Percentiles rank a stretch among this genome's conserved stretches.
These are phyloP conservation scores for Ypsolopha scabrella DNA, from an alignment of 2,888 invertebrate species.

Conservation along the genomic window DNA sequence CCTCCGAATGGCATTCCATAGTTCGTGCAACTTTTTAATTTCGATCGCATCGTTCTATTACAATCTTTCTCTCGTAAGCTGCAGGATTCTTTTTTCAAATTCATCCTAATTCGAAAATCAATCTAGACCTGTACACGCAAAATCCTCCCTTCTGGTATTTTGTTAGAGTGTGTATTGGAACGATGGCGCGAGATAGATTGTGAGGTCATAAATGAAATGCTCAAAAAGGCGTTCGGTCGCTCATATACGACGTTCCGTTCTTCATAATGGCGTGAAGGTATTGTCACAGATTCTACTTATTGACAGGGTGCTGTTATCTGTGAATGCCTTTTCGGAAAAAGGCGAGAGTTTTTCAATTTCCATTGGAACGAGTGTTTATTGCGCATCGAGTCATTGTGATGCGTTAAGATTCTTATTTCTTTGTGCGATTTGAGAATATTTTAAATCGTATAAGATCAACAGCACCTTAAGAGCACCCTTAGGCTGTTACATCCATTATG, in stretches of 20 bases:
- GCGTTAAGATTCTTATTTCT: not conserved
- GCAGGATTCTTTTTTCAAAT: not conserved
- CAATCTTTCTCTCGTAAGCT: conserved; percentile 6
- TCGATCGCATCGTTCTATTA: conserved; percentile 11
- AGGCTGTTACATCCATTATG: too few relatives aligned
- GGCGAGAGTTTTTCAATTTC: conserved; percentile 14
- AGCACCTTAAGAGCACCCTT: too few relatives aligned
- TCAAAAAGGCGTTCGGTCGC: conserved; percentile 34
- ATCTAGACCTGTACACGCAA: not conserved
- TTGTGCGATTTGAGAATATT: not conserved
- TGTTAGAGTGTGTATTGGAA: conserved; percentile 22
- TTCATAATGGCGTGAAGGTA: conserved; percentile 47
- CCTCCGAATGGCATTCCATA: conserved; percentile 33
- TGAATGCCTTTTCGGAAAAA: conserved; percentile 48
- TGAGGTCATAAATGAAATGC: conserved; percentile 27
- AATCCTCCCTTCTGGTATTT: not conserved
- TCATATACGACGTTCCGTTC: conserved; percentile 45
- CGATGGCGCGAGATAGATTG: conserved; percentile 17
- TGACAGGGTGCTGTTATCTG: conserved; percentile 30
- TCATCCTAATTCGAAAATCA: not conserved
- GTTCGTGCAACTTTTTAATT: conserved; percentile 18
- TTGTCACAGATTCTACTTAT: conserved; percentile 36
- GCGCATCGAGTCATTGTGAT: not conserved
- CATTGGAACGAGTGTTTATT: not conserved
- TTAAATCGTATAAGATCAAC: not conserved